phyloP scores from a whole-genome alignment of 2,113 vertebrate genomes.

The Pogonocichla stellata region DNA sequence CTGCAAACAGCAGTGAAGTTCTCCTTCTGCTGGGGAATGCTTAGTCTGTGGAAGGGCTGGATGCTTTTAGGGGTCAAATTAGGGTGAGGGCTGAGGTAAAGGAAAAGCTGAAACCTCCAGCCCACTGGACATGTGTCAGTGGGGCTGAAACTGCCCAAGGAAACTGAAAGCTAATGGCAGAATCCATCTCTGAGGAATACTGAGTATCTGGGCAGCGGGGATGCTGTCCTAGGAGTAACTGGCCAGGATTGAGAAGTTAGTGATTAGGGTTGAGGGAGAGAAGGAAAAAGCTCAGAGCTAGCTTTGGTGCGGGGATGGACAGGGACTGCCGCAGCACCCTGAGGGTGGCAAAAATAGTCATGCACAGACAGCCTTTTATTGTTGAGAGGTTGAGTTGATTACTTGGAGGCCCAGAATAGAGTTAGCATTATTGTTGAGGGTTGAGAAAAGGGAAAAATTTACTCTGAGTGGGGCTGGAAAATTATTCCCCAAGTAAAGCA shows the following conservation, averaged over 20 bases:
- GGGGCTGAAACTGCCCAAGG: neutral
- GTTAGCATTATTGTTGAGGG: neutral
- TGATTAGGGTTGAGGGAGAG: neutral
- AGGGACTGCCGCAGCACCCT: neutral
- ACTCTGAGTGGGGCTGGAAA: neutral
- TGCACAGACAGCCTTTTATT: neutral
- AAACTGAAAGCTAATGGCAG: neutral
- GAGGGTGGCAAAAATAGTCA: neutral
- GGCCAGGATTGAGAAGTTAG: neutral
- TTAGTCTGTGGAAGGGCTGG: neutral
- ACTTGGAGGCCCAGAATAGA: neutral
- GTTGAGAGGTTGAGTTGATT: neutral
- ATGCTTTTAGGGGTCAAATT: neutral
- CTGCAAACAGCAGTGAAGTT: neutral
- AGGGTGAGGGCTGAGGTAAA: neutral
- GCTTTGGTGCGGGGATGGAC: neutral
- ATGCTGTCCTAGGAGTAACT: neutral
- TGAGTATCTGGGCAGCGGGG: neutral
- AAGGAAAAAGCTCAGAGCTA: neutral
- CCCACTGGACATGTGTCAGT: neutral
- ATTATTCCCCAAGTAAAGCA: neutral
- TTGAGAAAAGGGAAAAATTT: neutral
- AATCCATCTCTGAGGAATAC: neutral
- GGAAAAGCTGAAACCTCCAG: neutral
- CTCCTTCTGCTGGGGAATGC: neutral